Base-by-base conservation (phyloP, 2,797 vertebrate genomes). In the Gallinago solitaria region DNA sequence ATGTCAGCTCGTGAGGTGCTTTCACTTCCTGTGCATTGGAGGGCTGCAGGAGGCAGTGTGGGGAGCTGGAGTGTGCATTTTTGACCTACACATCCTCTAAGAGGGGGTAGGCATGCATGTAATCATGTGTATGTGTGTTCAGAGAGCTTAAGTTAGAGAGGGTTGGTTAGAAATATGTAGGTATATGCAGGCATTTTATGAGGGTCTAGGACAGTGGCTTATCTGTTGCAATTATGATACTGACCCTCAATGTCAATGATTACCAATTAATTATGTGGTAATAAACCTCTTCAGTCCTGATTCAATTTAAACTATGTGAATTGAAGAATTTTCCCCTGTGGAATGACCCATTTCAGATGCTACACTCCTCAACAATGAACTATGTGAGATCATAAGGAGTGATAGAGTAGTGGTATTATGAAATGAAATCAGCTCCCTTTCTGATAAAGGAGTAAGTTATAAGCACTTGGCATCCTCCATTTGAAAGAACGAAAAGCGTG, bases 41-140 rank as follows among this genome's bases (percentile, higher is more conserved):
- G 20, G 19, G 24, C 39, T 76, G 18, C 45, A 60, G 59, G 12
- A 43, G 8, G 11, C 12, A 27, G 11, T 19, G 9, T 16, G 16
- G 7, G 51, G 23, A 76, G 25, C 10, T 33, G 4, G n/a, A 51
- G 33, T 35, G 39, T 33, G 24, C 7, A 4, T 6, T 61, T 70
- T 48, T 73, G 37, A 57, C 17, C 11, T 28, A 41, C 4, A 1
- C 2, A 9, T 33, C 35, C 48, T 74, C 45, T 43, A 43, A 68
- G 61, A 24, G 2, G 15, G 3, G 3, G 4, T 35, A 20, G 8
- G 5, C 1, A 0, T 33, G 19, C 27, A 5, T 19, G 16, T 13
- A 48, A 37, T 54, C 1, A 0, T 25, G 18, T 32, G 18, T 25
- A 4, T 39, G 53, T 47, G 13, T 23, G 10, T 57, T 18, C 33